Percentiles rank a stretch among this genome's conserved stretches.
These are phyloP conservation scores for Pachliopta kotzebuea DNA, from an alignment of 2,888 invertebrate genomes.

Conservation along the genomic window DNA sequence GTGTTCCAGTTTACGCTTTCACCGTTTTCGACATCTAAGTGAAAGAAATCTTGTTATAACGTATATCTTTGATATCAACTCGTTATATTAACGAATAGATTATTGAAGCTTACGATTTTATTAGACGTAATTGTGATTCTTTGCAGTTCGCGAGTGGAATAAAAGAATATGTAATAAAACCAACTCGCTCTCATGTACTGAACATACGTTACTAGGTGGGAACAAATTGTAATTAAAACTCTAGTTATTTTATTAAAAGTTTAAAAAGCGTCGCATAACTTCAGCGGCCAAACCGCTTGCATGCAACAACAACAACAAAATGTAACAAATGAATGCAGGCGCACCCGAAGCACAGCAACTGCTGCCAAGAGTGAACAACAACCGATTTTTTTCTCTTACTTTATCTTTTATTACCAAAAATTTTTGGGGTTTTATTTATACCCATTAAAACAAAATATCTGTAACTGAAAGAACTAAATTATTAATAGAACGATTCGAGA, in stretches of 20 bases:
- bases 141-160: too few species aligned
- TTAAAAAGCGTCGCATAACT: constrained; percentile 5
- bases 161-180: too few species aligned
- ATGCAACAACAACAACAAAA: constrained; percentile 11
- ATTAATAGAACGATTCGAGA: too few species aligned
- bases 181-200: background rate
- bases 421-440: background rate
- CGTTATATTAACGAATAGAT: too few species aligned
- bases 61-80: constrained; percentile 4
- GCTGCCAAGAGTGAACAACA: constrained; percentile 13
- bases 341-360: background rate
- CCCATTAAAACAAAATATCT: too few species aligned
- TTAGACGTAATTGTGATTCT: too few species aligned
- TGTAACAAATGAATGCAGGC: constrained; percentile 10
- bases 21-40: constrained; percentile 4
- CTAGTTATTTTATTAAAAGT: constrained; percentile 5
- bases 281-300: constrained; percentile 4
- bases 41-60: background rate
- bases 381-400: constrained; percentile 7
- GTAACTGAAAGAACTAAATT: too few species aligned
- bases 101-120: too few species aligned
- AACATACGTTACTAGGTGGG: background rate
- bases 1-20: constrained; percentile 10
- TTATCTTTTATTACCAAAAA: constrained; percentile 6
- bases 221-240: background rate